A percentile compares a stretch with the other conserved stretches of the same genome.
phyloP scores from a whole-genome alignment of 2,888 invertebrate genomes.

The Papilio elwesi region DNA sequence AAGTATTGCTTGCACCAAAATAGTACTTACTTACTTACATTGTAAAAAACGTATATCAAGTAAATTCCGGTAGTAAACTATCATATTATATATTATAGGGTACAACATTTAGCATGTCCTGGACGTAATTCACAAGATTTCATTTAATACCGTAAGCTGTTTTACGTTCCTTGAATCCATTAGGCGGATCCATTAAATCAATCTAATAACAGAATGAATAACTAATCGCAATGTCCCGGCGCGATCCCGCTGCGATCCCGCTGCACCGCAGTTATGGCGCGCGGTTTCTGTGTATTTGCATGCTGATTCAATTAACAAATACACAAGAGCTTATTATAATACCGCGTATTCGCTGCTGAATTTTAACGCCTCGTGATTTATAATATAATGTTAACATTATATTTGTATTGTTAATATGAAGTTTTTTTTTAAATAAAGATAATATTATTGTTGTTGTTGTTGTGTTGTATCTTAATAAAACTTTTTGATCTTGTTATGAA shows the following conservation, averaged over 20 bases:
- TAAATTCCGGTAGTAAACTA: too few relatives aligned
- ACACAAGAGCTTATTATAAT: slow-evolving; percentile 74
- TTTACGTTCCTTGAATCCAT: slow-evolving; percentile 18
- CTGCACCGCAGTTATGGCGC: slow-evolving; percentile 32
- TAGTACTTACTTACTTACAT: too few relatives aligned
- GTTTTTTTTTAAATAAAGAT: too few relatives aligned
- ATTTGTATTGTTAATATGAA: too few relatives aligned
- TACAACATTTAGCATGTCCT: too few relatives aligned
- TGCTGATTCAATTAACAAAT: slow-evolving; percentile 78
- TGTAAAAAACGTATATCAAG: too few relatives aligned
- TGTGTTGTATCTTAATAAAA: too few relatives aligned
- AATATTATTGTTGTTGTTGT: too few relatives aligned
- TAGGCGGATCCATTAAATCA: slow-evolving; percentile 29
- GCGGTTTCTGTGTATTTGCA: slow-evolving; percentile 71
- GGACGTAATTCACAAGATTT: neutral
- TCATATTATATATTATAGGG: too few relatives aligned
- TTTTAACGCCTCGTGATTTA: slow-evolving; percentile 75
- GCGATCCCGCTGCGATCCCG: slow-evolving; percentile 12
- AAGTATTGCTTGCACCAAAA: too few relatives aligned
- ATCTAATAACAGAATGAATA: slow-evolving; percentile 35
- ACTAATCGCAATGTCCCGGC: slow-evolving; percentile 22
- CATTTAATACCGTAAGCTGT: slow-evolving; percentile 7
- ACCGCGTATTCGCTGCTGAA: slow-evolving; percentile 70
- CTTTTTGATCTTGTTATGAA: too few relatives aligned
- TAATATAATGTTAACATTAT: neutral